A percentile compares a stretch with the other conserved stretches of the same genome.
Evolutionary conservation across 2,797 vertebrate species (phyloP).

Genomic region (Aselliscus stoliczkanus): DNA sequence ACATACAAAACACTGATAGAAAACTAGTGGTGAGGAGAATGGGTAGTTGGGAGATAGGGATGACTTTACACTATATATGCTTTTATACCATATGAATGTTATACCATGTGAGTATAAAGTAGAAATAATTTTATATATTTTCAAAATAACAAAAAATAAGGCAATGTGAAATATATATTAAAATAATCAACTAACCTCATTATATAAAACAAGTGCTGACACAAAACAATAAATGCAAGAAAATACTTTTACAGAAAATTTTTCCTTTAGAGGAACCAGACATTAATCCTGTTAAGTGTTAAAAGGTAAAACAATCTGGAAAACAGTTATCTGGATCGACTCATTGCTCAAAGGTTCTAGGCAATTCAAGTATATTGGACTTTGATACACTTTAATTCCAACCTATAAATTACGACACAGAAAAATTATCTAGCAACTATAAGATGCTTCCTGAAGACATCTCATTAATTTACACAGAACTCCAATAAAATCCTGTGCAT

Average conservation of each 20-base stretch:
- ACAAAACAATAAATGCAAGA: slow-evolving; percentile 25
- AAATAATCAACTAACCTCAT: not conserved
- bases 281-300: not conserved
- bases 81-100: not conserved
- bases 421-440: not conserved
- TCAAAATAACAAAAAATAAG: slow-evolving; percentile 25
- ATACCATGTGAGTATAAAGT: not conserved
- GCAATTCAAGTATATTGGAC: not conserved
- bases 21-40: not conserved
- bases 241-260: not conserved
- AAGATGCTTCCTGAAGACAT: slow-evolving; percentile 8
- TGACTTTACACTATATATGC: not conserved
- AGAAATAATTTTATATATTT: slow-evolving; percentile 25
- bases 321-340: not conserved
- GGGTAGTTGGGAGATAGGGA: not conserved
- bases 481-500: not conserved
- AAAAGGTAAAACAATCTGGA: not conserved
- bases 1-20: not conserved
- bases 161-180: not conserved
- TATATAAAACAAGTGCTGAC: not conserved
- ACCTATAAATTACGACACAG: slow-evolving; percentile 2
- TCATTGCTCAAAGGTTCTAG: slow-evolving; percentile 9
- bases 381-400: slow-evolving; percentile 19
- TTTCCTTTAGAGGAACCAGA: not conserved
- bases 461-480: not conserved